Percentiles rank a stretch among this genome's conserved stretches.
Conservation (phyloP, 35 echinoderm and acorn worm species). For the Nesometra sesokonis region DNA sequence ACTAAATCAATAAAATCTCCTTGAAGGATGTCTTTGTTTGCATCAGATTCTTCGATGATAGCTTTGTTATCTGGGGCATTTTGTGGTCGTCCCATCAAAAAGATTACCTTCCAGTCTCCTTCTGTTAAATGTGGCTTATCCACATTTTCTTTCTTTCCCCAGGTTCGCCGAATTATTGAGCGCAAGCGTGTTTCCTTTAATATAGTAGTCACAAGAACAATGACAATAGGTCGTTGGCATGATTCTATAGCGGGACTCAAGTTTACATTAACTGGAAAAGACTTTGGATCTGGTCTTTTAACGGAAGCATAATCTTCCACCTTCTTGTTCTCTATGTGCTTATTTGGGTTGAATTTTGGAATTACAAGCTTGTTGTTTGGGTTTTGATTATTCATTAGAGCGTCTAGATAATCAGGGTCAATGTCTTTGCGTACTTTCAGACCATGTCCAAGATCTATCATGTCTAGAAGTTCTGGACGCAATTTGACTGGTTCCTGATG, state of each 20-base stretch:
- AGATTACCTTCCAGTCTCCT: conserved; percentile 53
- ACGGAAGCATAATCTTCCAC: background rate
- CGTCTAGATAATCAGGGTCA: conserved; percentile 19
- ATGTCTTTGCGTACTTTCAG: background rate
- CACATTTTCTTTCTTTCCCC: conserved; percentile 36
- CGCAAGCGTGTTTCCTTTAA: conserved; percentile 18
- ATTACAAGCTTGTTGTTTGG: conserved; percentile 1
- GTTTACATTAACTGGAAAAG: conserved; percentile 55
- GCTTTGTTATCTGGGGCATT: conserved; percentile 2
- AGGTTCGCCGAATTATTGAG: conserved; percentile 46
- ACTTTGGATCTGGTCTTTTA: conserved; percentile 36
- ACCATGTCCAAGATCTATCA: background rate
- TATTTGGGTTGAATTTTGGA: conserved; percentile 46
- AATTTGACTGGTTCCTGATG: background rate
- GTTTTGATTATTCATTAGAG: conserved; percentile 28
- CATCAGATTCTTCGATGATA: background rate
- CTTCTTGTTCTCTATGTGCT: conserved; percentile 13
- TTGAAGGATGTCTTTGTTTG: conserved; percentile 59
- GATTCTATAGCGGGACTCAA: conserved; percentile 13
- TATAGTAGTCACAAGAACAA: conserved; percentile 40
- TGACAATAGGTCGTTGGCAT: conserved; percentile 18
- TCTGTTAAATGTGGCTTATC: background rate
- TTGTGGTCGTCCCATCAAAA: conserved; percentile 36
- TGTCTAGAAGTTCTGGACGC: background rate
- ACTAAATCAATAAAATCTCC: conserved; percentile 57